Base-by-base conservation (phyloP, 2,113 vertebrate genomes). In the Syrmaticus mikado region DNA sequence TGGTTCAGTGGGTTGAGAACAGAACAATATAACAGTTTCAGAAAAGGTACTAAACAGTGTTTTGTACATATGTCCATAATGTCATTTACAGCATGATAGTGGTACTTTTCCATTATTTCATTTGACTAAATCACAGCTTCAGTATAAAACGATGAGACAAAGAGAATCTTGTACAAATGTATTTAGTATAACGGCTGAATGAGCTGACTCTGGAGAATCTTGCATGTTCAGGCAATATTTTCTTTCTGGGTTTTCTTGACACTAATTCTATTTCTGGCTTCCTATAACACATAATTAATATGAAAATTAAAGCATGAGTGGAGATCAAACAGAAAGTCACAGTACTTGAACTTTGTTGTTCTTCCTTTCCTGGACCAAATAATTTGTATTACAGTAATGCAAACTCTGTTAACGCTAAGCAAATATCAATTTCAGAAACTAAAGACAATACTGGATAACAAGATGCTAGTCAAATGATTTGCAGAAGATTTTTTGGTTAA, bases 251-350 rank as follows among this genome's bases (percentile, higher is more conserved):
- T 93, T 91, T 90, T 86, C 85, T 85, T 95, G 93, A 95, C 89
- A 43, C 74, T 96, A 96, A 96, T 96, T 97, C 73, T 95, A 40
- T 87, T 82, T 87, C 82, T 85, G 45, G 85, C 55, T 96, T 96
- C 92, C 87, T 92, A 89, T 92, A 94, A 92, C 79, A 84, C 25
- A 66, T 92, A 88, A 96, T 81, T 92, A 79, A 92, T 88, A 95
- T 71, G 70, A 90, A 95, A 95, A 96, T 96, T 94, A 94, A 95
- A 95, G 73, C 70, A 81, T 91, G 90, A 94, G 60, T 88, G 55
- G 88, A 91, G 88, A 96, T 94, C 90, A 96, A 92, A 87, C 60
- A 87, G 76, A 90, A 96, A 89, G 66, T 92, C 82, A 87, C 80
- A 62, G 66, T 65, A 79, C 76, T 92, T 90, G 73, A 86, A 88